Conservation (phyloP, 2,888 invertebrate genomes). For the Coremacera marginata region DNA sequence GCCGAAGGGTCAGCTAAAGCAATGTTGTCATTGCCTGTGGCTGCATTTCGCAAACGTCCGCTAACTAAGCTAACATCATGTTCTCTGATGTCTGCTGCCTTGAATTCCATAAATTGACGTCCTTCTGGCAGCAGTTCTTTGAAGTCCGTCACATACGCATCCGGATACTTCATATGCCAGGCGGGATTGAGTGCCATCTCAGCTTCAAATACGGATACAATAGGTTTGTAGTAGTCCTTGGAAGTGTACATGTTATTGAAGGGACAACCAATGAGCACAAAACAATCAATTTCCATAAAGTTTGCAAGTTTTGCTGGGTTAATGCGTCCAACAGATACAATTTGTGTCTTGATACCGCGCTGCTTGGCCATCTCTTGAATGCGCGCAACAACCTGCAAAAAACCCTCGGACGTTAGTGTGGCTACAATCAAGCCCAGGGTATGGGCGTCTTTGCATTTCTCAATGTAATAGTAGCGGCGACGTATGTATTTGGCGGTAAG, state of each 20-base stretch:
- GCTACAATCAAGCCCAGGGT: constrained; percentile 92
- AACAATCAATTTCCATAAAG: constrained; percentile 90
- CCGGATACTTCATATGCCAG: constrained; percentile 70
- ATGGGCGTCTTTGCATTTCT: constrained; percentile 91
- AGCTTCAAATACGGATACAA: constrained; percentile 92
- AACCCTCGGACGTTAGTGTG: constrained; percentile 87
- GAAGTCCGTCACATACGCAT: constrained; percentile 80
- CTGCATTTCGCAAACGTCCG: constrained; percentile 74
- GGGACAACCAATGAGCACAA: constrained; percentile 91
- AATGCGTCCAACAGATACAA: constrained; percentile 93
- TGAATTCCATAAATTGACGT: constrained; percentile 70
- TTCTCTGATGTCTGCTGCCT: constrained; percentile 69
- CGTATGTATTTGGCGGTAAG: constrained; percentile 77
- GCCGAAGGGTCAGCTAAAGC: constrained; percentile 46
- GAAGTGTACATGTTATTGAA: constrained; percentile 88
- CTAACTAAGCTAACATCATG: constrained; percentile 82
- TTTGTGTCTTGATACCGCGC: constrained; percentile 88
- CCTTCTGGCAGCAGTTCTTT: constrained; percentile 79
- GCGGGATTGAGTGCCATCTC: constrained; percentile 83
- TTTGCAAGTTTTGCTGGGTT: constrained; percentile 96
- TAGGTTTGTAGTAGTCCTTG: constrained; percentile 89
- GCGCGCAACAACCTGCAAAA: constrained; percentile 79
- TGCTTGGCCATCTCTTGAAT: constrained; percentile 79
- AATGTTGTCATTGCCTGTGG: constrained; percentile 31
- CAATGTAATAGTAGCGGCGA: constrained; percentile 85